These are phyloP conservation scores for Poecilia latipinna DNA, from an alignment of 2,113 vertebrate genomes.

Conservation along the genomic window DNA sequence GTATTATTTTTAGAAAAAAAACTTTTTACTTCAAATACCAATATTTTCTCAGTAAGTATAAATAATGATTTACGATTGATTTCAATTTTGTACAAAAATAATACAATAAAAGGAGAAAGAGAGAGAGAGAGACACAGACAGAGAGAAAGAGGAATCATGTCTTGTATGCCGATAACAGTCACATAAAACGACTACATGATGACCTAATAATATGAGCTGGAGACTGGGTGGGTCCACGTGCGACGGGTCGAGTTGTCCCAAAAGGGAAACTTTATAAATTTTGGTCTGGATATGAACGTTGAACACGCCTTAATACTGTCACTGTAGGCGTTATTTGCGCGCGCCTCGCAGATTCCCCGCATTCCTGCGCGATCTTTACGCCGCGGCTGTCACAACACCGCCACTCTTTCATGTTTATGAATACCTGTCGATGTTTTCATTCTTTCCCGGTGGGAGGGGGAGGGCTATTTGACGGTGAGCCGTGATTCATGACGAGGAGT, in stretches of 20 bases:
- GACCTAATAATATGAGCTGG: conserved; percentile 78
- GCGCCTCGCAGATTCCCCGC: conserved; percentile 32
- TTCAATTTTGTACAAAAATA: conserved; percentile 90
- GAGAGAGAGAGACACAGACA: neutral
- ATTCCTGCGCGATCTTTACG: conserved; percentile 59
- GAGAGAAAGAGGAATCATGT: conserved; percentile 62
- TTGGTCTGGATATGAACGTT: neutral
- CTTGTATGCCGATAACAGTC: conserved; percentile 71
- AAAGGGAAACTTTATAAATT: conserved; percentile 11
- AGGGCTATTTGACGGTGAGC: neutral
- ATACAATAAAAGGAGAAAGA: conserved; percentile 75
- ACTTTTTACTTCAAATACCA: conserved; percentile 84
- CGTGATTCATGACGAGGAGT: conserved; percentile 51
- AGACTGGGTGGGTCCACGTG: conserved; percentile 48
- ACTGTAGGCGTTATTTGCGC: conserved; percentile 28
- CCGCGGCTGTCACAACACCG: conserved; percentile 55
- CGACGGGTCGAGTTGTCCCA: neutral
- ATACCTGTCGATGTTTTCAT: conserved; percentile 66
- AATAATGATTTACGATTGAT: conserved; percentile 90
- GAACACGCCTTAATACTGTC: conserved; percentile 58
- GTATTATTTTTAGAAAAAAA: conserved; percentile 67
- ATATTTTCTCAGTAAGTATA: conserved; percentile 85
- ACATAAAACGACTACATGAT: conserved; percentile 64
- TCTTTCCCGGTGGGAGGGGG: conserved; percentile 13
- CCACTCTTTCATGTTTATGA: conserved; percentile 51